Evolutionary conservation across 2,113 vertebrate species (phyloP).

Genomic region (Crocuta crocuta): DNA sequence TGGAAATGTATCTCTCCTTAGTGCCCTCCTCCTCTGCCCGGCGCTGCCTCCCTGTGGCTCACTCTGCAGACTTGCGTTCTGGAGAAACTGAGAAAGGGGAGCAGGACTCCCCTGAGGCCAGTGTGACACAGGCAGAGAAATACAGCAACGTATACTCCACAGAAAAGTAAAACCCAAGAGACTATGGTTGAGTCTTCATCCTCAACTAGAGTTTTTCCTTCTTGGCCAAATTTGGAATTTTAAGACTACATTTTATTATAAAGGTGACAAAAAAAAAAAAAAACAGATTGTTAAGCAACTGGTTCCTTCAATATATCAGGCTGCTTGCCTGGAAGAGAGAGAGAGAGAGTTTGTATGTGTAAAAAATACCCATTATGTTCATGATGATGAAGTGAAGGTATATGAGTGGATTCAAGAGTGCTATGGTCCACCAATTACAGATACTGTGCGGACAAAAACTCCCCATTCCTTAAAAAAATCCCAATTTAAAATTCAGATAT

Average conservation of each 20-base stretch:
- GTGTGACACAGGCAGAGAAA: background rate
- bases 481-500: background rate
- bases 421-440: conserved; percentile 24
- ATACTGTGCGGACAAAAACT: conserved; percentile 8
- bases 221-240: conserved; percentile 16
- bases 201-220: background rate
- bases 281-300: conserved; percentile 37
- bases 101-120: background rate
- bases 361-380: background rate
- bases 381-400: background rate
- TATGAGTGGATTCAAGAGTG: background rate
- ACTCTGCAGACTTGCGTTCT: background rate
- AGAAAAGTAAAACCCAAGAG: background rate
- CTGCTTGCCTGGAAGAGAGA: background rate
- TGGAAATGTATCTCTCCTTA: background rate
- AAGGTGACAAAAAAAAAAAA: background rate
- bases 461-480: background rate
- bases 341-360: background rate
- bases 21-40: background rate
- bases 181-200: background rate
- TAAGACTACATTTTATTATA: conserved; percentile 28
- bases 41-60: background rate
- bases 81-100: background rate
- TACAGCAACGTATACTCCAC: background rate
- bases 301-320: conserved; percentile 4